Conservation (phyloP, 2,113 vertebrate genomes). For the Eubucco bourcierii region DNA sequence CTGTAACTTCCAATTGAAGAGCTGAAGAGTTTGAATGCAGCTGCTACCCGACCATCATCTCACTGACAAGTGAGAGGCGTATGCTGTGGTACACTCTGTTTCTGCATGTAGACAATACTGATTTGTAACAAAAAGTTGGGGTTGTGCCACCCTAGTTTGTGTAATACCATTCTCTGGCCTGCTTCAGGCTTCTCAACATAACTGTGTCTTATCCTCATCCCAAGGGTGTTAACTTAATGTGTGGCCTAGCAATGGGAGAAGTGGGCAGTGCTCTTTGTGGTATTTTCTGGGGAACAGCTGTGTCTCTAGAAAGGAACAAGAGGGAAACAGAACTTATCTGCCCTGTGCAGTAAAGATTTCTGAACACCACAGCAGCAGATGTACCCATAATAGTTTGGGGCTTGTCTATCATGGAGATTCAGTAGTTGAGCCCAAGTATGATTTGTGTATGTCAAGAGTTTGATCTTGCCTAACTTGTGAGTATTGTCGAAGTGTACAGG, state of each 20-base stretch:
- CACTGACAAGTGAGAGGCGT: no score
- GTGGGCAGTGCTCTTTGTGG: rapidly evolving
- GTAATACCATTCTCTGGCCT: not conserved
- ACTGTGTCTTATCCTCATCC: not conserved
- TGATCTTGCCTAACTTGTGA: not conserved
- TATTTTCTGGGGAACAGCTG: not conserved
- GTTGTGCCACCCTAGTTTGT: not conserved
- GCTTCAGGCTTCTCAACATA: rapidly evolving
- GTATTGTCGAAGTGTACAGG: not conserved
- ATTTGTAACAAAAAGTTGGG: not conserved
- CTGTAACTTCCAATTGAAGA: not conserved
- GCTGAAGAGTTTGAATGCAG: not conserved
- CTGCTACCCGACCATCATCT: not conserved
- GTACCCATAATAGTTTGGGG: not conserved
- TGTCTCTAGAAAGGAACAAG: not conserved
- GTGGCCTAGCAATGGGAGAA: not conserved
- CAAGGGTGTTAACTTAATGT: rapidly evolving
- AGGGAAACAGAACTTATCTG: not conserved
- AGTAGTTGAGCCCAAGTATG: not conserved
- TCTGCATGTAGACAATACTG: not conserved
- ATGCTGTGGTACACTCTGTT: not conserved
- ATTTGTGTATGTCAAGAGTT: not conserved
- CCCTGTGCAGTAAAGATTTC: not conserved
- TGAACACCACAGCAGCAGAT: not conserved
- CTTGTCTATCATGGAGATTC: not conserved